Evolutionary conservation across 2,113 vertebrate genomes (phyloP), one percentile per base, ranked within the genome.

Genomic region (Cichladusa arquata): DNA sequence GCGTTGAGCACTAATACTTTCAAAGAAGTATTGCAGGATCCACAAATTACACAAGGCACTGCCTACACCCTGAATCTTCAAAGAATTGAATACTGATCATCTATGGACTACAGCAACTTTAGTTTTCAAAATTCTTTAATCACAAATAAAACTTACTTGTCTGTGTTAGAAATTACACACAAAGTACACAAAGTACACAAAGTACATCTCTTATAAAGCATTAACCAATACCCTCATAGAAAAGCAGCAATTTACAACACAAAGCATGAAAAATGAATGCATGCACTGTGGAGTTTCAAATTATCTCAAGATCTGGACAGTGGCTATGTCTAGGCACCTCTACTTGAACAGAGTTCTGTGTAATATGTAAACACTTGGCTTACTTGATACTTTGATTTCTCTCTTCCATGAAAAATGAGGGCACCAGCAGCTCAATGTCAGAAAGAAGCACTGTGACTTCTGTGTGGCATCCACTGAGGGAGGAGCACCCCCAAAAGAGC

Each of bases 291-390:
- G 14, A 64, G 11, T 60, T 12, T 9, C 44, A 36, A 38, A n/a
- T 45, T 18, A 67, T 15, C 28, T 88, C 24, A 17, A 24, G 26
- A 44, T 42, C 12, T 38, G 33, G 14, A 58, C 14, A 64, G 51
- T 25, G 13, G 9, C 29, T 70, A 7, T 12, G 4, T 29, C 24
- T 9, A 54, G 16, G 57, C 40, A 67, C 4, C 22, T 70, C 22
- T 31, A 29, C 26, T 22, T 57, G 29, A 71, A 33, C 12, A 25
- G 18, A 70, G 33, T 7, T 31, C 6, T 47, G 26, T 51, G 31
- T 0, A 3, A 28, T 11, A 66, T 0, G 3, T 3, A 14, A 61
- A 23, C 19, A 42, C 12, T 44, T 47, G 4, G 48, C 12, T 51
- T 29, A 47, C 16, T 45, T 10, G 10, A 31, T 4, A 64, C 5